Base-by-base conservation (phyloP, 2,113 vertebrate species). In the Tenrec ecaudatus region DNA sequence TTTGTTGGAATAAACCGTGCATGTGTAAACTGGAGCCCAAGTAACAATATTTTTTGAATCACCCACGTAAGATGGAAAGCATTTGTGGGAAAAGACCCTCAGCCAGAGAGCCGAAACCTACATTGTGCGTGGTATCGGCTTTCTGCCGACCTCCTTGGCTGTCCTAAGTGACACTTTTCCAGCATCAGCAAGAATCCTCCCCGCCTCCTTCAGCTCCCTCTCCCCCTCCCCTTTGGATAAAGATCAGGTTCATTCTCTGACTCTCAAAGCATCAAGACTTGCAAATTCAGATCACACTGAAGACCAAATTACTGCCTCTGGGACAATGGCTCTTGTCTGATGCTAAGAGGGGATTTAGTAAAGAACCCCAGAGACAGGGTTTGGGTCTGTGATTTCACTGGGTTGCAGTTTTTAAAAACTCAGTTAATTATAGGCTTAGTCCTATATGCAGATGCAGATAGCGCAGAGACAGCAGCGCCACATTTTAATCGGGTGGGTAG, bases 241-340 rank as follows among this genome's bases (percentile, higher is more conserved):
- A 93, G 94, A 95, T 69, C 90, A 94, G 79, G 47, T 92, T 95
- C 93, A 80, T 93, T 88, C 1, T 86, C 92, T 43, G 33, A 85
- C 88, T 2, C 91, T 93, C 76, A 33, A 8, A 93, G 92, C 2
- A 23, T 68, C 23, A 31, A 3, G 75, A 76, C 94, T 93, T 90
- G 15, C 66, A 84, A 88, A 88, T 97, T 97, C 93, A 23, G 38
- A 76, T 90, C 85, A 57, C 68, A 89, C 69, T 89, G 84, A 89
- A 80, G 43, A 83, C 85, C 89, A 97, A 97, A 94, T 97, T 97
- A 85, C 91, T 86, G 90, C 94, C 75, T 92, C 78, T 66, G 66
- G 86, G 94, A 96, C 95, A 95, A 95, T 89, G 96, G 94, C 96
- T 97, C 98, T 98, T 97, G 96, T 97, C 95, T 96, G 92, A 75